Percentiles rank a stretch among this genome's conserved stretches.
phyloP scores from a whole-genome alignment of 2,888 invertebrate genomes.

The Ophonus ardosiacus region DNA sequence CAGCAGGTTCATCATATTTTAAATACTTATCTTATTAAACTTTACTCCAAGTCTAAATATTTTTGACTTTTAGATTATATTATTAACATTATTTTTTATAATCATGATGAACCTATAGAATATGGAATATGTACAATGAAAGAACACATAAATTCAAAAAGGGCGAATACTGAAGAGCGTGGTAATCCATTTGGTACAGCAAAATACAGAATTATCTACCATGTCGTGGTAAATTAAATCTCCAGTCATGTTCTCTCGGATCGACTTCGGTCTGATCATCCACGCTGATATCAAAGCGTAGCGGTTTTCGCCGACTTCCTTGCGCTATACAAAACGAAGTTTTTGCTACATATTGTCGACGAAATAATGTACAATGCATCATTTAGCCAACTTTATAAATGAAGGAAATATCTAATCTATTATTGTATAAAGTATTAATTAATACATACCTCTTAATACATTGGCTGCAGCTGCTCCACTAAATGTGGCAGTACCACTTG shows the following conservation, averaged over 20 bases:
- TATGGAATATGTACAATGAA: slow-evolving; percentile 44
- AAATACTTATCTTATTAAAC: neutral
- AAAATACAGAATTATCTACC: slow-evolving; percentile 72
- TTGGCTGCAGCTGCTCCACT: slow-evolving; percentile 50
- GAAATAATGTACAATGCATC: neutral
- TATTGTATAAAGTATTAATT: neutral
- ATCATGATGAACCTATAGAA: slow-evolving; percentile 23
- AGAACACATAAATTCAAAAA: slow-evolving; percentile 46
- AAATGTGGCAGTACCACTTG: slow-evolving; percentile 28
- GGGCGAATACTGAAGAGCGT: slow-evolving; percentile 46
- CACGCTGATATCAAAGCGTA: slow-evolving; percentile 77
- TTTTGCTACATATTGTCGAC: slow-evolving; percentile 36
- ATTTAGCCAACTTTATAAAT: slow-evolving; percentile 5
- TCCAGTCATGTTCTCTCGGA: slow-evolving; percentile 78
- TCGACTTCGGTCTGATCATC: slow-evolving; percentile 78
- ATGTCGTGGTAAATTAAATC: slow-evolving; percentile 76
- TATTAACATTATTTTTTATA: neutral
- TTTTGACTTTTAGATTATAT: neutral
- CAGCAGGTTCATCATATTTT: neutral
- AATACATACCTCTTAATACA: slow-evolving; percentile 48
- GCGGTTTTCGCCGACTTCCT: slow-evolving; percentile 74
- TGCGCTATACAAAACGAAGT: slow-evolving; percentile 70
- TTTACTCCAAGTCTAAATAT: neutral
- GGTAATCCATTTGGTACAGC: slow-evolving; percentile 51
- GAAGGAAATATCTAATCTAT: neutral